Percentiles rank a stretch among this genome's conserved stretches.
phyloP scores from a whole-genome alignment of 2,113 vertebrate genomes.

The Campylorhamphus procurvoides region DNA sequence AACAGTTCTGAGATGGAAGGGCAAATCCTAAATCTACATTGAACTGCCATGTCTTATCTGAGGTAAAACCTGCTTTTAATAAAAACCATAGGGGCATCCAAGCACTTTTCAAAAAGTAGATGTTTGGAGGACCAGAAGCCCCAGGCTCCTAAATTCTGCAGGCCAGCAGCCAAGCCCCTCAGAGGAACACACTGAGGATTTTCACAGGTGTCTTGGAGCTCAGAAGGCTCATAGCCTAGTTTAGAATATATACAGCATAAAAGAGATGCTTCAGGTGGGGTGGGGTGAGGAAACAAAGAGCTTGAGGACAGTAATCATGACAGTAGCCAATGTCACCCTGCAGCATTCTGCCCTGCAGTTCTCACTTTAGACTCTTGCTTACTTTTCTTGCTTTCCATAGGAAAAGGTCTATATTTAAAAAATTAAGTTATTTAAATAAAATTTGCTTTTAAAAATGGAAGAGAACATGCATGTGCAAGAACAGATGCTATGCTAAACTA shows the following conservation, averaged over 20 bases:
- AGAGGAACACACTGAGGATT: not conserved
- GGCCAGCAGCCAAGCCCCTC: not conserved
- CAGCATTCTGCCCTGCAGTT: not conserved
- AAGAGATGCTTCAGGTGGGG: not conserved
- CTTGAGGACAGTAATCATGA: not conserved
- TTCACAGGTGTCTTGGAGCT: not conserved
- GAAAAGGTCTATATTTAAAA: constrained; percentile 22
- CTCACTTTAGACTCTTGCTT: not conserved
- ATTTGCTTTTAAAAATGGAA: constrained; percentile 12
- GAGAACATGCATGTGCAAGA: constrained; percentile 30
- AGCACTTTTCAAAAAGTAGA: not conserved
- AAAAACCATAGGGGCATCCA: not conserved
- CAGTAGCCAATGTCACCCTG: not conserved
- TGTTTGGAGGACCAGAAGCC: not conserved
- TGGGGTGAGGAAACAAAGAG: not conserved
- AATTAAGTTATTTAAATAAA: constrained; percentile 34
- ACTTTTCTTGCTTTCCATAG: constrained; percentile 24
- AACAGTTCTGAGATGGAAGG: not conserved
- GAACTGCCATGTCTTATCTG: not conserved
- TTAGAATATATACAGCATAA: not conserved
- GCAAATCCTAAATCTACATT: not conserved
- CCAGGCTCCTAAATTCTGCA: not conserved
- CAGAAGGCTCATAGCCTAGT: not conserved
- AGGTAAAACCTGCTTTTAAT: constrained; percentile 4
- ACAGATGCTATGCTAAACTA: constrained; percentile 49